Evolutionary conservation across 2,888 invertebrate species (phyloP).

Genomic region (Tortricodes alternella): DNA sequence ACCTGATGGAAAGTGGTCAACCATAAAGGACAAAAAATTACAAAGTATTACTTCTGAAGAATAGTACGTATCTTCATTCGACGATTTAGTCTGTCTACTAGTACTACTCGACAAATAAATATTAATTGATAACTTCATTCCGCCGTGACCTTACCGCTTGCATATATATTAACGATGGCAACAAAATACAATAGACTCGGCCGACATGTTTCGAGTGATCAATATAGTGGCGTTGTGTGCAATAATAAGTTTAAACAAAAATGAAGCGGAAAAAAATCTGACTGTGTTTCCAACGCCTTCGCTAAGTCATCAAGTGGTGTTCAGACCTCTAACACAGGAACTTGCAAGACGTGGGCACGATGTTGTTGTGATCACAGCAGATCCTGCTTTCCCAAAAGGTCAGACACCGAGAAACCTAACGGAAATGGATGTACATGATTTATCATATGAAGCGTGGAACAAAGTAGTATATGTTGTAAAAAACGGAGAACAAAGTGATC

Average conservation of each 20-base stretch:
- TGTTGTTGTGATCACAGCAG: constrained; percentile 49
- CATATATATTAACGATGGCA: too few relatives aligned
- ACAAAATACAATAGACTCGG: too few relatives aligned
- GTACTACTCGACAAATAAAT: too few relatives aligned
- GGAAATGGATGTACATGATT: constrained; percentile 47
- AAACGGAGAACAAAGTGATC: constrained; percentile 3
- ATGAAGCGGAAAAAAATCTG: constrained; percentile 39
- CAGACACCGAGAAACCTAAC: constrained; percentile 43
- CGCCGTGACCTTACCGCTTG: too few relatives aligned
- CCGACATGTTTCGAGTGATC: not conserved
- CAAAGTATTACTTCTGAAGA: too few relatives aligned
- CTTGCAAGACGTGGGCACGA: constrained; percentile 57
- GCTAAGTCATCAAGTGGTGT: constrained; percentile 56
- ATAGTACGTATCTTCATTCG: too few relatives aligned
- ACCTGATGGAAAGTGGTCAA: too few relatives aligned
- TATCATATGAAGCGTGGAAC: constrained; percentile 36
- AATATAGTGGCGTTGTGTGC: not conserved
- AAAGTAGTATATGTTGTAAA: constrained; percentile 19
- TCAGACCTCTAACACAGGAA: constrained; percentile 45
- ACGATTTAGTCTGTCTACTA: too few relatives aligned
- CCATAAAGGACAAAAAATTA: too few relatives aligned
- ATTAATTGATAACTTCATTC: too few relatives aligned
- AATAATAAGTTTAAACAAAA: not conserved
- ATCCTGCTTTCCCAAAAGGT: constrained; percentile 41
- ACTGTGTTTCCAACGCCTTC: constrained; percentile 46